These are phyloP conservation scores for Antheraea mylitta DNA, from an alignment of 1,140 invertebrate species.

Conservation along the genomic window DNA sequence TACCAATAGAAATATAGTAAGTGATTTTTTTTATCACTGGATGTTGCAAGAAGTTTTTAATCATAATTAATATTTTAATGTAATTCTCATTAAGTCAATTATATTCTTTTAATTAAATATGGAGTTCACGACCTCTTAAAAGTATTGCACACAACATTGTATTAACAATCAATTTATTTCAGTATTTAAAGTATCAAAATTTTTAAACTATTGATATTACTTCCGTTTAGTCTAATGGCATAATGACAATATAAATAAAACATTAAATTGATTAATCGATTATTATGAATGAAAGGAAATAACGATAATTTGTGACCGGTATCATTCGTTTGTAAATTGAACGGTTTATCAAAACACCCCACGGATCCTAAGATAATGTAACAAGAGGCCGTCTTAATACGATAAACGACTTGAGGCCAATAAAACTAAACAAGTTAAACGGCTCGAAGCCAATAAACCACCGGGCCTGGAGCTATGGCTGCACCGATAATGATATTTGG, in stretches of 20 bases:
- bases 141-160: too few relatives aligned
- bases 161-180: too few relatives aligned
- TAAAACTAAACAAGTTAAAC: slow-evolving; percentile 74
- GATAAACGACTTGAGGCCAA: slow-evolving; percentile 64
- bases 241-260: not conserved
- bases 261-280: slow-evolving; percentile 8
- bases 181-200: too few relatives aligned
- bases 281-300: slow-evolving; percentile 8
- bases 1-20: too few relatives aligned
- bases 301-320: not conserved
- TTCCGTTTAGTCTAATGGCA: too few relatives aligned
- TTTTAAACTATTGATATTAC: too few relatives aligned
- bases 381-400: slow-evolving; percentile 56
- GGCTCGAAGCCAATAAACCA: slow-evolving; percentile 56
- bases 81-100: too few relatives aligned
- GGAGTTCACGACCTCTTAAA: too few relatives aligned
- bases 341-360: slow-evolving; percentile 51
- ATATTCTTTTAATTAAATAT: too few relatives aligned
- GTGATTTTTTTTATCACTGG: too few relatives aligned
- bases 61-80: too few relatives aligned
- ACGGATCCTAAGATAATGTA: slow-evolving; percentile 53
- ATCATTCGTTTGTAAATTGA: slow-evolving; percentile 41
- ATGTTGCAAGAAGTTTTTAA: too few relatives aligned
- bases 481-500: slow-evolving; percentile 47
- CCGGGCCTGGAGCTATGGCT: slow-evolving; percentile 35